Conservation (phyloP, 2,113 vertebrate genomes). For the Pycnonotus jocosus region DNA sequence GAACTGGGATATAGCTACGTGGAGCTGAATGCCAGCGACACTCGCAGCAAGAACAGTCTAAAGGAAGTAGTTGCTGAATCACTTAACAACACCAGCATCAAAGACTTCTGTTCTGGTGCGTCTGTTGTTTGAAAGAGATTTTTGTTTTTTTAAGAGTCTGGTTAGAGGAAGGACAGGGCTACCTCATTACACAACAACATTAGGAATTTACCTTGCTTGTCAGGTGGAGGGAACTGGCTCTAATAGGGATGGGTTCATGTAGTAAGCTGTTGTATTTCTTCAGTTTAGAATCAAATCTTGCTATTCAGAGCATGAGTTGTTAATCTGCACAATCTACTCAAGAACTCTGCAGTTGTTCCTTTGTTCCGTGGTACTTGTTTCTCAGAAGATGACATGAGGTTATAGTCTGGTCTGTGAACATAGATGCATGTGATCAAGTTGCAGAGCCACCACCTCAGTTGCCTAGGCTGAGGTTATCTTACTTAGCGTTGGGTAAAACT, state of each 20-base stretch:
- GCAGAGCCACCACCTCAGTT: neutral
- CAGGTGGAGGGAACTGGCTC: fast-evolving
- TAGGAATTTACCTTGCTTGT: neutral
- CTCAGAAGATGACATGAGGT: neutral
- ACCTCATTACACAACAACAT: neutral
- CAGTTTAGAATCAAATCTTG: neutral
- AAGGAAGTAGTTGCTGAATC: constrained; percentile 90
- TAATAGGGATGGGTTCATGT: neutral
- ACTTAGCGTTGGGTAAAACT: neutral
- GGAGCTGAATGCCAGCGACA: constrained; percentile 96
- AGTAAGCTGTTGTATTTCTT: neutral
- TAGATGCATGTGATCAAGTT: neutral
- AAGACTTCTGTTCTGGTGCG: constrained; percentile 87
- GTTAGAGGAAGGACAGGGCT: neutral
- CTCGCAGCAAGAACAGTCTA: constrained; percentile 90
- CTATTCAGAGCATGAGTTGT: neutral
- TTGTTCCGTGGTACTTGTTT: neutral
- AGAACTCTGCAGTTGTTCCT: neutral
- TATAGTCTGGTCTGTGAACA: neutral
- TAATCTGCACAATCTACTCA: neutral
- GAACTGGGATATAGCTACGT: constrained; percentile 92
- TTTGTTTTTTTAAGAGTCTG: neutral
- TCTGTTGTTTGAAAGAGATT: neutral
- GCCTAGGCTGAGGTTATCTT: neutral
- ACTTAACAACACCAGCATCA: constrained; percentile 93